Conservation (phyloP, 2,113 vertebrate species). For the Trinectes maculatus region DNA sequence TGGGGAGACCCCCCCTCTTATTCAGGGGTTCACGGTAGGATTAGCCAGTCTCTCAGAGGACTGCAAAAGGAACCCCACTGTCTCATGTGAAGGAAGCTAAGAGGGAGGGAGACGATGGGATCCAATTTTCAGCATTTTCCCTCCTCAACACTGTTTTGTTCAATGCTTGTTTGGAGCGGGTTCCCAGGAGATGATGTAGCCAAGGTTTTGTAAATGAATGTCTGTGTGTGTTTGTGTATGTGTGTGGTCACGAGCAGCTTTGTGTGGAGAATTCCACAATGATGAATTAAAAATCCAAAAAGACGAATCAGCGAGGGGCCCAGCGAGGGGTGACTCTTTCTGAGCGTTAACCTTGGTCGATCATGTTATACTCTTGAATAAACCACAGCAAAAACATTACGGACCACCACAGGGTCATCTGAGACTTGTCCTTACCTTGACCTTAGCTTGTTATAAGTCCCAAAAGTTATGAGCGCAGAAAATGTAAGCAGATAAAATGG, state of each 20-base stretch:
- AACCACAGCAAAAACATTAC: not conserved
- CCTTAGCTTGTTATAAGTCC: constrained; percentile 59
- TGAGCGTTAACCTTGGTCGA: not conserved
- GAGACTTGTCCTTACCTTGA: constrained; percentile 53
- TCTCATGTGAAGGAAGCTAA: constrained; percentile 45
- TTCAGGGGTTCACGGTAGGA: constrained; percentile 55
- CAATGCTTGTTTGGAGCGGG: constrained; percentile 37
- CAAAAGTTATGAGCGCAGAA: constrained; percentile 60
- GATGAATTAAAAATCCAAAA: constrained; percentile 34
- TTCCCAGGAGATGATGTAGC: constrained; percentile 58
- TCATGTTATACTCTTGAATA: constrained; percentile 6
- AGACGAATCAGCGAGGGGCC: not conserved
- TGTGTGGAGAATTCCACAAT: not conserved
- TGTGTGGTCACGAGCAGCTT: constrained; percentile 12
- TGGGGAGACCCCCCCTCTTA: not conserved
- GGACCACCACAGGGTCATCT: constrained; percentile 17
- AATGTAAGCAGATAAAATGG: constrained; percentile 73
- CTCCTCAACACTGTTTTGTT: constrained; percentile 42
- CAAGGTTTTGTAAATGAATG: constrained; percentile 36
- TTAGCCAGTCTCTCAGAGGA: constrained; percentile 51
- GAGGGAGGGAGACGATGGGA: constrained; percentile 42
- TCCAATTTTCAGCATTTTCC: constrained; percentile 67
- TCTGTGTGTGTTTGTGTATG: constrained; percentile 13
- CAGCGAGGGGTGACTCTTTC: constrained; percentile 4
- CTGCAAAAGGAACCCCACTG: constrained; percentile 30